phyloP scores from a whole-genome alignment of 2,113 vertebrate genomes.

The Pheucticus melanocephalus region DNA sequence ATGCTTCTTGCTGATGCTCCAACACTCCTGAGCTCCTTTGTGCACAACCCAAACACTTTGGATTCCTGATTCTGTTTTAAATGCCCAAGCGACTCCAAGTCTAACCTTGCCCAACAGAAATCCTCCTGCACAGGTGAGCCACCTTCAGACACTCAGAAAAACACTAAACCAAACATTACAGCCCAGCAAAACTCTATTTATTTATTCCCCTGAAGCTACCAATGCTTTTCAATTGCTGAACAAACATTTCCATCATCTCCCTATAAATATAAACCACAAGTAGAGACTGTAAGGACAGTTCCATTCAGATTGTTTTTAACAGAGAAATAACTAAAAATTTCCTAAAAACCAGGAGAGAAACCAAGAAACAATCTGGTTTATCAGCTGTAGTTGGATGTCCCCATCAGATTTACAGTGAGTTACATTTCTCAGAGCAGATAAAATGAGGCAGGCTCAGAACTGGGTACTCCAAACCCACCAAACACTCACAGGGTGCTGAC shows the following conservation, averaged over 20 bases:
- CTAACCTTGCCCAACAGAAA: neutral
- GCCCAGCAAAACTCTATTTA: neutral
- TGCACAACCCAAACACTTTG: neutral
- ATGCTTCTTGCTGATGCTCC: neutral
- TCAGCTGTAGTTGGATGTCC: neutral
- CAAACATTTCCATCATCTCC: neutral
- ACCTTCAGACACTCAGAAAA: neutral
- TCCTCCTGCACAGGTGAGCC: neutral
- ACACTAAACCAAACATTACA: neutral
- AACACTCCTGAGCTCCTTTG: neutral
- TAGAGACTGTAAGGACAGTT: neutral
- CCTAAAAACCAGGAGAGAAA: neutral
- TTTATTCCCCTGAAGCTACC: neutral
- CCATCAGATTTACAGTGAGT: neutral
- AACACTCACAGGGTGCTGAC: neutral
- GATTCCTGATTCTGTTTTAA: neutral
- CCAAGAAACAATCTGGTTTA: neutral
- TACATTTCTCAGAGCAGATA: neutral
- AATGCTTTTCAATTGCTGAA: neutral
- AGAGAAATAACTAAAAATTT: neutral
- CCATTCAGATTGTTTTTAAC: neutral
- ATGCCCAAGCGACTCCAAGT: neutral
- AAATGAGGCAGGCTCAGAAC: neutral
- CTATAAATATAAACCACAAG: neutral
- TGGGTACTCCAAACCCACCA: neutral